Evolutionary conservation across 2,888 invertebrate species (phyloP).

Genomic region (Xanthia togata): DNA sequence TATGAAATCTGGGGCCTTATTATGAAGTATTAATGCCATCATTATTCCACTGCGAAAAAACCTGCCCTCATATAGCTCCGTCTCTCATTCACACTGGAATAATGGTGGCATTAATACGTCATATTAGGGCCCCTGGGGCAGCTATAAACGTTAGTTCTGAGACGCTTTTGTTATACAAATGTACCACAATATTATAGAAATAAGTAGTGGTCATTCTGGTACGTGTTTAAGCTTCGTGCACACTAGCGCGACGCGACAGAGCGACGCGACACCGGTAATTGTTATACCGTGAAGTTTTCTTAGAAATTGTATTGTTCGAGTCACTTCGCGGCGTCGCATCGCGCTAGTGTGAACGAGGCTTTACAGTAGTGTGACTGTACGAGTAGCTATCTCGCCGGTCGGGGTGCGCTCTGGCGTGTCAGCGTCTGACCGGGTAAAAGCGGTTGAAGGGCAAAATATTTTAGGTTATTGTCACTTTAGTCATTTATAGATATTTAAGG

Average conservation of each 20-base stretch:
- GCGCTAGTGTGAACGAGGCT: too few species aligned
- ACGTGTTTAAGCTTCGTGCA: neutral
- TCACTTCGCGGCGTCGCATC: too few species aligned
- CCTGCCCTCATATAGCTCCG: too few species aligned
- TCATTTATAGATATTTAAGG: neutral
- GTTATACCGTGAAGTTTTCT: too few species aligned
- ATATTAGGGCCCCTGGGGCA: too few species aligned
- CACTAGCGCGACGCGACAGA: too few species aligned
- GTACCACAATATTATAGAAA: neutral
- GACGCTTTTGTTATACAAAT: neutral
- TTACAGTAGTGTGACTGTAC: slow-evolving; percentile 6
- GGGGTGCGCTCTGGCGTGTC: slow-evolving; percentile 43
- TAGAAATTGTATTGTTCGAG: too few species aligned
- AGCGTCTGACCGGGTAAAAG: neutral
- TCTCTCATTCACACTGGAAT: too few species aligned
- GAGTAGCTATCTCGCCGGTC: slow-evolving; percentile 40
- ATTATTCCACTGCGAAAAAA: too few species aligned
- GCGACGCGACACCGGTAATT: too few species aligned
- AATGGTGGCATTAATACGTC: too few species aligned
- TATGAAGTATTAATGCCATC: too few species aligned
- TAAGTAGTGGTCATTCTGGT: neutral
- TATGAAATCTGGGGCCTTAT: neutral
- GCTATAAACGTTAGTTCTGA: neutral
- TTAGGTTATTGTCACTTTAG: neutral
- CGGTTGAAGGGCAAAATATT: slow-evolving; percentile 14